phyloP scores from a whole-genome alignment of 1,140 invertebrate genomes.

The Archivesica marissinica region DNA sequence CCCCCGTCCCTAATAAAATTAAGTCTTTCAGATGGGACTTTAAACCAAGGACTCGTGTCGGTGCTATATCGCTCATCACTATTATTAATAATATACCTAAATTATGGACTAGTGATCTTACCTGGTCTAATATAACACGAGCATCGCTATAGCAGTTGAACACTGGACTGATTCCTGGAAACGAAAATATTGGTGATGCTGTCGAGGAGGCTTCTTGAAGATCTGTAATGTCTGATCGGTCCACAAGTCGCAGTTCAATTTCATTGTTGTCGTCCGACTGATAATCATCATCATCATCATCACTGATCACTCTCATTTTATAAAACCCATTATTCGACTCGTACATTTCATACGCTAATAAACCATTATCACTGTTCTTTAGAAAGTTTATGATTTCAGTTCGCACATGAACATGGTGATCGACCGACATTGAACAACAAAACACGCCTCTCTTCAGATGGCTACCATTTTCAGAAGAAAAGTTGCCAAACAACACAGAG shows the following conservation, averaged over 20 bases:
- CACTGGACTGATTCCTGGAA: constrained; percentile 24
- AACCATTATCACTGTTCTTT: constrained; percentile 5
- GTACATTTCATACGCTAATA: background rate
- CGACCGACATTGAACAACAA: background rate
- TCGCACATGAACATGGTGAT: background rate
- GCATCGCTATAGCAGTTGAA: constrained; percentile 40
- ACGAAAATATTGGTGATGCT: constrained; percentile 42
- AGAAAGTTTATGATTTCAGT: background rate
- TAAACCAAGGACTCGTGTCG: too few relatives aligned
- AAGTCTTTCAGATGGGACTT: too few relatives aligned
- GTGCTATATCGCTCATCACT: too few relatives aligned
- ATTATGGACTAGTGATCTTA: background rate
- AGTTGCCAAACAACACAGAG: background rate
- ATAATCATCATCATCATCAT: background rate
- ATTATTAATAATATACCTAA: background rate
- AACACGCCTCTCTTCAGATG: constrained; percentile 12
- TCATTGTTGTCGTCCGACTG: background rate
- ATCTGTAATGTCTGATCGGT: background rate
- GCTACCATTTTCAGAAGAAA: background rate
- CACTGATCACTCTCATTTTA: background rate
- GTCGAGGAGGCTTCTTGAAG: background rate
- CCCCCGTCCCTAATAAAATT: too few relatives aligned
- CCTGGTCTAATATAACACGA: constrained; percentile 13
- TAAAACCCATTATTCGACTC: background rate
- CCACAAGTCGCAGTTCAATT: background rate